Evolutionary conservation across 1,140 invertebrate species (phyloP).

Genomic region (Brachionus rubens): DNA sequence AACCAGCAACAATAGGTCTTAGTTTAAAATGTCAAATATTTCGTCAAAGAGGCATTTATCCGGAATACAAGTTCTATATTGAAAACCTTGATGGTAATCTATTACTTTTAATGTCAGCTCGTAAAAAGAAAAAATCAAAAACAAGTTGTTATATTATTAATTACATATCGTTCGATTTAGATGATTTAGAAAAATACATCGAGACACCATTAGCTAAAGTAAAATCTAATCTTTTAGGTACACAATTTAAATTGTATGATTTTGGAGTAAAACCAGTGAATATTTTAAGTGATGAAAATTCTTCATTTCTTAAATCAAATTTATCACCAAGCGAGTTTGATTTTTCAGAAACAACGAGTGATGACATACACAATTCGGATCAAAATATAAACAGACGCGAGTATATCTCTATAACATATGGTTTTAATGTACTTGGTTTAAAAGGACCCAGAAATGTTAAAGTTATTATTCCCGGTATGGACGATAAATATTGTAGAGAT

Average conservation of each 20-base stretch:
- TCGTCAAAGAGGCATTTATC: slow-evolving; percentile 14
- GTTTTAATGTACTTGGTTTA: slow-evolving; percentile 24
- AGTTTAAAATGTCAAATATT: slow-evolving; percentile 43
- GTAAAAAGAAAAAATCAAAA: slow-evolving; percentile 43
- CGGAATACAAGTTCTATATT: slow-evolving; percentile 42
- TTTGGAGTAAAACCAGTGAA: slow-evolving; percentile 23
- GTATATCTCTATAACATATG: not conserved
- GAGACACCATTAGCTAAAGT: slow-evolving; percentile 38
- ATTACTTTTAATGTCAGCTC: slow-evolving; percentile 5
- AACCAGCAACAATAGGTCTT: slow-evolving; percentile 14
- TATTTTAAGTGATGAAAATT: not conserved
- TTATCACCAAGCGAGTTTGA: not conserved
- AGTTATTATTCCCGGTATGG: slow-evolving; percentile 30
- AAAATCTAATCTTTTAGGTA: slow-evolving; percentile 31
- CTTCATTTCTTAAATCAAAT: not conserved
- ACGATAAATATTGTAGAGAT: slow-evolving; percentile 5
- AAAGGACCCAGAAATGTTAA: slow-evolving; percentile 43
- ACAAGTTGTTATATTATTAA: slow-evolving; percentile 22
- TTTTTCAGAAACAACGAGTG: slow-evolving; percentile 6
- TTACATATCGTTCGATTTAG: slow-evolving; percentile 44
- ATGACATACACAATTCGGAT: not conserved
- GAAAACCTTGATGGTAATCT: slow-evolving; percentile 43
- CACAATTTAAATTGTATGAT: slow-evolving; percentile 37
- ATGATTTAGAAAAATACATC: slow-evolving; percentile 33
- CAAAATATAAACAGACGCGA: not conserved